A percentile compares a stretch with the other conserved stretches of the same genome.
phyloP scores from a whole-genome alignment of 2,797 vertebrate genomes.

The Pangasius djambal region DNA sequence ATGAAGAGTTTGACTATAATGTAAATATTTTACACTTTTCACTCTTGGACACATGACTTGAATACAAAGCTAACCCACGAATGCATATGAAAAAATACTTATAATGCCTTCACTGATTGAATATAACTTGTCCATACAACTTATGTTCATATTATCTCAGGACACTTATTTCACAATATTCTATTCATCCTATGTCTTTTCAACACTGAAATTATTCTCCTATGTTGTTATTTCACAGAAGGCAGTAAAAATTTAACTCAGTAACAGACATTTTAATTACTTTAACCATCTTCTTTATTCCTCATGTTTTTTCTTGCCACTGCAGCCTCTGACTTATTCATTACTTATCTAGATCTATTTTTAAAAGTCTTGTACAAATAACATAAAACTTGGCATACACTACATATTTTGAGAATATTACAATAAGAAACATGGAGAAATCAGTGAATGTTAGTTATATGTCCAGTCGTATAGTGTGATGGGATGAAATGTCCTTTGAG shows the following conservation, averaged over 20 bases:
- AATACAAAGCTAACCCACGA: not conserved
- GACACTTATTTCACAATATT: not conserved
- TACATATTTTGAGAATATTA: slow-evolving; percentile 2
- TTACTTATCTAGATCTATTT: not conserved
- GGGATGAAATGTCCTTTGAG: not conserved
- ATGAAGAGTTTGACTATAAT: not conserved
- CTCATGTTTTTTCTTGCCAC: not conserved
- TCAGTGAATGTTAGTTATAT: no score
- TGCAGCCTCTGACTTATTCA: not conserved
- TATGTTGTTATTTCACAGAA: not conserved
- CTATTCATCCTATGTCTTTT: not conserved
- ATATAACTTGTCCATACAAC: no score
- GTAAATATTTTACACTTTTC: slow-evolving; percentile 8
- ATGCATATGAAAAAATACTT: not conserved
- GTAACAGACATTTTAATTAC: not conserved
- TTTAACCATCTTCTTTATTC: not conserved
- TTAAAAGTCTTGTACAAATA: not conserved
- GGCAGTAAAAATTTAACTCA: not conserved
- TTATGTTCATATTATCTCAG: not conserved
- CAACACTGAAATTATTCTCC: not conserved
- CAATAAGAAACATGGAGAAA: not conserved
- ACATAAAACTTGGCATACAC: not conserved
- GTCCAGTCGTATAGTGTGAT: not conserved
- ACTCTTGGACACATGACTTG: not conserved
- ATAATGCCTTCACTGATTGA: not conserved